Conservation (phyloP, 2,113 vertebrate genomes). For the Xerus inauris region DNA sequence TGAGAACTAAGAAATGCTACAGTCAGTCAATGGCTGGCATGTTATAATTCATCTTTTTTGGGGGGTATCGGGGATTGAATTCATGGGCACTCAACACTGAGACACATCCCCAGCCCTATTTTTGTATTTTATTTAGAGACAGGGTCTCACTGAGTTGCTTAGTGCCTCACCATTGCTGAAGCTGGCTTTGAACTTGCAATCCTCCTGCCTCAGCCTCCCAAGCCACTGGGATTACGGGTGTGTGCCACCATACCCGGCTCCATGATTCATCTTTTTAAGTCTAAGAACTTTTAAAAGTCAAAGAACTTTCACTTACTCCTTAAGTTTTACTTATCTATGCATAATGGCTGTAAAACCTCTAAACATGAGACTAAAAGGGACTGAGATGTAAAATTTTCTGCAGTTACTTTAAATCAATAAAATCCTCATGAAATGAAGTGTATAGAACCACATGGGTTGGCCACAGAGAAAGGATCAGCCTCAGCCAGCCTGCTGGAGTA, state of each 20-base stretch:
- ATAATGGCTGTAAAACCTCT: neutral
- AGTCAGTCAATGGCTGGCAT: neutral
- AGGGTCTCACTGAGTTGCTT: too few species aligned
- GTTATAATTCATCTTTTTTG: neutral
- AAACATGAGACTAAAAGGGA: neutral
- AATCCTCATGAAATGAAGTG: neutral
- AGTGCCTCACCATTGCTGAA: too few species aligned
- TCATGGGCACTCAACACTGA: too few species aligned
- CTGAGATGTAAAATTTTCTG: neutral
- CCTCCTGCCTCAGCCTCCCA: too few species aligned
- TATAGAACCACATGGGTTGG: neutral
- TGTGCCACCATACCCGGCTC: too few species aligned
- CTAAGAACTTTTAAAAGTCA: too few species aligned
- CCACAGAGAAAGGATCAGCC: neutral
- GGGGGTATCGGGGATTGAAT: too few species aligned
- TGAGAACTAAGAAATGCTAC: neutral
- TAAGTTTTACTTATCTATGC: neutral
- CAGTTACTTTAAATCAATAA: neutral
- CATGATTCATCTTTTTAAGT: too few species aligned
- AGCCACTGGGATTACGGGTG: too few species aligned
- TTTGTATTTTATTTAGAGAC: too few species aligned
- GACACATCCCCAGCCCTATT: too few species aligned
- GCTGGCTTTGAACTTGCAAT: too few species aligned
- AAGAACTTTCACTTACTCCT: neutral
- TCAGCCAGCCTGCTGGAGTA: neutral